Percentiles rank a stretch among this genome's conserved stretches.
These are phyloP conservation scores for Megaceryle maxima DNA, from an alignment of 2,113 vertebrate species.

Conservation along the genomic window DNA sequence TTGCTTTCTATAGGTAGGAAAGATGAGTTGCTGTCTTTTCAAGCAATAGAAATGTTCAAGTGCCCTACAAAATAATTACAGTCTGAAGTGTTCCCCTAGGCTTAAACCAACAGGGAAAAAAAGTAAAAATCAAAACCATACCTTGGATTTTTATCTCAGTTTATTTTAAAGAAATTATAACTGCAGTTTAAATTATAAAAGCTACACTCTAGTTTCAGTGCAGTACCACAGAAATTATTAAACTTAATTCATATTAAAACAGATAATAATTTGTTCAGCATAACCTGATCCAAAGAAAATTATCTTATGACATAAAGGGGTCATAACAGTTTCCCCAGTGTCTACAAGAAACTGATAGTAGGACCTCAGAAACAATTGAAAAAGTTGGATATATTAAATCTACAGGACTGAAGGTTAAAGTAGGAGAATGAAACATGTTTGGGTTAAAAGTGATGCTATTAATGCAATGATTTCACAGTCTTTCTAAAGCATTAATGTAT, in stretches of 20 bases:
- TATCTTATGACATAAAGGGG: conserved; percentile 36
- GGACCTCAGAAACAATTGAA: conserved; percentile 25
- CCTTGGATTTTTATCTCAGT: conserved; percentile 22
- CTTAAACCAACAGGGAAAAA: neutral
- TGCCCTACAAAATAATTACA: conserved; percentile 50
- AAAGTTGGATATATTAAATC: conserved; percentile 41
- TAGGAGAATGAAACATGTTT: conserved; percentile 25
- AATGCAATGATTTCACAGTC: neutral
- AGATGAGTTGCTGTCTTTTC: conserved; percentile 10
- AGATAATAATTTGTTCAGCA: conserved; percentile 60
- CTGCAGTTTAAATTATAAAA: conserved; percentile 53
- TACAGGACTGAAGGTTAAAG: conserved; percentile 43
- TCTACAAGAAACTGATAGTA: conserved; percentile 7
- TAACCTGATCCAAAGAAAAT: conserved; percentile 61
- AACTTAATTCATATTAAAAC: conserved; percentile 53
- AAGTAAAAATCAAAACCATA: neutral
- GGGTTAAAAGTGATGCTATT: conserved; percentile 28
- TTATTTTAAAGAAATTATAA: conserved; percentile 44
- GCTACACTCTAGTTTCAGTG: conserved; percentile 5
- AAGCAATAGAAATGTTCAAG: conserved; percentile 55
- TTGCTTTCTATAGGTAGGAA: conserved; percentile 27
- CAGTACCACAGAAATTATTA: conserved; percentile 32
- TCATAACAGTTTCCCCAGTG: conserved; percentile 32
- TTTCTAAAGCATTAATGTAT: conserved; percentile 7
- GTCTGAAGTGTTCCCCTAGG: conserved; percentile 5